A percentile compares a stretch with the other conserved stretches of the same genome.
Conservation (phyloP, 2,113 vertebrate genomes). For the Saiga tatarica region DNA sequence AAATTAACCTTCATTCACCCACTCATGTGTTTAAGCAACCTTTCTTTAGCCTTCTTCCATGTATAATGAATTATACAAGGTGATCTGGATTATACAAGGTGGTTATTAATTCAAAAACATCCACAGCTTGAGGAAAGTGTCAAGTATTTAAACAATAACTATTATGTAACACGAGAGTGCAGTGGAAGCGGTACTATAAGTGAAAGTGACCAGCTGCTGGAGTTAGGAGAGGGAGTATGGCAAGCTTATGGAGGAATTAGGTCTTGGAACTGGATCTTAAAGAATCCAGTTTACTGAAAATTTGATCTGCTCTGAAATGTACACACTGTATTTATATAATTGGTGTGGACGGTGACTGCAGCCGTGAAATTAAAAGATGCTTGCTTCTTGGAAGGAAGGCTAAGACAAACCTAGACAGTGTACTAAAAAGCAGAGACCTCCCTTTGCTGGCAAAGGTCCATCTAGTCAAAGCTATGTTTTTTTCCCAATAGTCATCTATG, state of each 20-base stretch:
- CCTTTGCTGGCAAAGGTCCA: background rate
- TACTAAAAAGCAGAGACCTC: background rate
- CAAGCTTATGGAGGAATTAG: background rate
- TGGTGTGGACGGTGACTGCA: background rate
- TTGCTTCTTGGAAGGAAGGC: background rate
- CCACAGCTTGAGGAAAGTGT: background rate
- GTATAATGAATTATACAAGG: background rate
- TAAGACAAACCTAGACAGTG: background rate
- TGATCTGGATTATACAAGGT: background rate
- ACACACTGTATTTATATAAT: background rate
- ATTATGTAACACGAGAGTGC: background rate
- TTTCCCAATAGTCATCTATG: background rate
- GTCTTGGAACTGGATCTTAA: background rate
- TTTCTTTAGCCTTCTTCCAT: background rate
- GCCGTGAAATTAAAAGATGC: background rate
- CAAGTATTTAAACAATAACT: background rate
- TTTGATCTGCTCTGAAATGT: background rate
- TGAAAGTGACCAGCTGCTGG: background rate
- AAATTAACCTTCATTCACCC: background rate
- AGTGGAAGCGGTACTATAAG: background rate
- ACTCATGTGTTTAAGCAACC: background rate
- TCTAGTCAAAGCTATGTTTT: background rate
- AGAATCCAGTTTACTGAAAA: background rate
- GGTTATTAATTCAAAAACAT: background rate
- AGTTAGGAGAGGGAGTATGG: background rate